Percentiles rank a stretch among this genome's conserved stretches.
phyloP scores from a whole-genome alignment of 2,888 invertebrate genomes.

The Cancer borealis region DNA sequence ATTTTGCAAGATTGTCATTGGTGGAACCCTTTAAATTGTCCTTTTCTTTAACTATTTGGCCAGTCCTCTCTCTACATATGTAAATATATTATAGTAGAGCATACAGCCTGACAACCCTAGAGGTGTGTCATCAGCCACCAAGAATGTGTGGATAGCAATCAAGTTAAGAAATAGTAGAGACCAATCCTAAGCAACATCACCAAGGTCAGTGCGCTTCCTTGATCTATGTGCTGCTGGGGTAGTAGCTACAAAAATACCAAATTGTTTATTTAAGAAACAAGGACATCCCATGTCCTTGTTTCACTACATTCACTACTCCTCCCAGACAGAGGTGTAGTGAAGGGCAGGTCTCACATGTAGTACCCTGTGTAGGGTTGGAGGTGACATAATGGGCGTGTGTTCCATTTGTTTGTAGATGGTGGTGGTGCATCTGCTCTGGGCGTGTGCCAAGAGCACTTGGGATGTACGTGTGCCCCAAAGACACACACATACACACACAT shows the following conservation, averaged over 20 bases:
- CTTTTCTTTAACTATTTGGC: not conserved
- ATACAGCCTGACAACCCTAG: not conserved
- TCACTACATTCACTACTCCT: not conserved
- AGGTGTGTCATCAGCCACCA: not conserved
- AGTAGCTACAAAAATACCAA: not conserved
- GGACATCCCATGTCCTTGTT: not conserved
- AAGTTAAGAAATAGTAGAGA: not conserved
- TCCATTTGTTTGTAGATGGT: not conserved
- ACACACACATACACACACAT: not conserved
- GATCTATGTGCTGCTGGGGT: not conserved
- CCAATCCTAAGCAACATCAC: conserved; percentile 3
- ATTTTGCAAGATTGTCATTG: not conserved
- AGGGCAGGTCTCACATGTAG: not conserved
- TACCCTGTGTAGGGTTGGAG: not conserved
- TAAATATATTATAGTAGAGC: not conserved
- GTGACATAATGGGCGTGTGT: not conserved
- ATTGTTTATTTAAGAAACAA: conserved; percentile 10
- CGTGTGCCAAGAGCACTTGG: not conserved
- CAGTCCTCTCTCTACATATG: not conserved
- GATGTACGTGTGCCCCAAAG: not conserved
- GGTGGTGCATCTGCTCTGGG: not conserved
- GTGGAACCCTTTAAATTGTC: not conserved
- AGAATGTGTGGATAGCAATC: not conserved
- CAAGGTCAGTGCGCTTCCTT: not conserved
- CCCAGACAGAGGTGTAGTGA: not conserved